Evolutionary conservation across 2,113 vertebrate genomes (phyloP), one percentile per base, ranked within the genome.

Genomic region (Anseranas semipalmata): DNA sequence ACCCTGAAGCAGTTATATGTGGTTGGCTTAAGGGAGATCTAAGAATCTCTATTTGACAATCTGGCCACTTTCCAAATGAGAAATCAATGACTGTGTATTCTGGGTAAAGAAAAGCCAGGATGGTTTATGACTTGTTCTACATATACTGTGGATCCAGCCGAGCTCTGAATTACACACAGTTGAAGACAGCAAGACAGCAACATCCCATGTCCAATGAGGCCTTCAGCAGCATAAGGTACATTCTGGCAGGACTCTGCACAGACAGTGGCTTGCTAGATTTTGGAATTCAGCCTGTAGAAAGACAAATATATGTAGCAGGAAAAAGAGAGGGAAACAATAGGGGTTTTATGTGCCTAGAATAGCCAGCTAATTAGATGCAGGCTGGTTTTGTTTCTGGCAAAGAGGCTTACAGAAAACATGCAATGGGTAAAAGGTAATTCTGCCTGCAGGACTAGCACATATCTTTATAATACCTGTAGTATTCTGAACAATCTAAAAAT

Each of bases 51-150:
- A 32, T 67, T 66, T 94, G 71, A 97, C 46, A 52, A 48, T 72
- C 41, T 91, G 50, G 50, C 37, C 41, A 62, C 45, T 95, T 87
- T 96, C 80, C 90, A 68, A 84, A 92, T 78, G 72, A 93, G 84
- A 96, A 95, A 96, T 89, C 81, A 96, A 95, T 96, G 85, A 90
- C 86, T 85, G 70, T 74, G 66, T 80, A 94, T 96, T 93, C 80
- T 91, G 66, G 73, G 53, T 73, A 92, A 85, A 91, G 80, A 87
- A 83, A 95, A 95, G 56, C 33, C 63, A 90, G 87, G 62, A 72
- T 89, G 72, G 84, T 95, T 96, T 94, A 94, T 85, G 73, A 85
- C 62, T 90, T 87, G 77, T 94, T 95, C 71, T 93, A 41, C 91
- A 82, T 66, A 68, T 3, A 87, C 53, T 78, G 60, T 60, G 50